These are phyloP conservation scores for Micronycteris hirsuta DNA, from an alignment of 2,113 vertebrate genomes.

Conservation along the genomic window DNA sequence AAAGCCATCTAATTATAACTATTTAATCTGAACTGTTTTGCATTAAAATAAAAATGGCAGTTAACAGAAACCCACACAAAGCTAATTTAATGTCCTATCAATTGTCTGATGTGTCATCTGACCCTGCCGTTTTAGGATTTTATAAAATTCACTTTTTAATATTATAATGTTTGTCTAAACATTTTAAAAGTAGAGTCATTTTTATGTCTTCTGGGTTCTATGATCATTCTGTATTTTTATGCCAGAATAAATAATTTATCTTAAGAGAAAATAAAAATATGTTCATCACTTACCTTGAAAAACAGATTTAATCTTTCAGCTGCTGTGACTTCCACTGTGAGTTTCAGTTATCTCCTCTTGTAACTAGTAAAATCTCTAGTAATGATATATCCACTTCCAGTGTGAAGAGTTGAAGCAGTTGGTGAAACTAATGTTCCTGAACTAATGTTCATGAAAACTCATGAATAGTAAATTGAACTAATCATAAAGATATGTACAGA, in stretches of 20 bases:
- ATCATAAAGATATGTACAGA: not conserved
- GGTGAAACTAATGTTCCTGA: not conserved
- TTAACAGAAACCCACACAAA: not conserved
- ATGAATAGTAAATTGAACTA: not conserved
- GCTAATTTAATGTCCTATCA: not conserved
- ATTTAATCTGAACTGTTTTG: not conserved
- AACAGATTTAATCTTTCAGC: not conserved
- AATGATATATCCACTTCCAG: not conserved
- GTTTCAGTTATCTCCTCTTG: not conserved
- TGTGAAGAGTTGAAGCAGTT: not conserved
- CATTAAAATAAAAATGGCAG: not conserved
- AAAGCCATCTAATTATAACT: not conserved
- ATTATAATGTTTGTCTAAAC: not conserved
- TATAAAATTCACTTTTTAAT: constrained; percentile 10
- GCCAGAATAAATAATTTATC: not conserved
- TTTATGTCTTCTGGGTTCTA: not conserved
- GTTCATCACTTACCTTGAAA: not conserved
- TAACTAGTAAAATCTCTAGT: not conserved
- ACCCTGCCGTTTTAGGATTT: not conserved
- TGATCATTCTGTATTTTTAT: not conserved
- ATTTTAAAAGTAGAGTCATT: not conserved
- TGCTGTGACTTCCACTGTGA: not conserved
- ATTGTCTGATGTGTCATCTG: not conserved
- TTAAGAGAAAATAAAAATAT: not conserved
- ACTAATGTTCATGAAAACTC: not conserved